Base-by-base conservation (phyloP, 1,140 invertebrate genomes). In the Pseudomyrmex cubaensis region DNA sequence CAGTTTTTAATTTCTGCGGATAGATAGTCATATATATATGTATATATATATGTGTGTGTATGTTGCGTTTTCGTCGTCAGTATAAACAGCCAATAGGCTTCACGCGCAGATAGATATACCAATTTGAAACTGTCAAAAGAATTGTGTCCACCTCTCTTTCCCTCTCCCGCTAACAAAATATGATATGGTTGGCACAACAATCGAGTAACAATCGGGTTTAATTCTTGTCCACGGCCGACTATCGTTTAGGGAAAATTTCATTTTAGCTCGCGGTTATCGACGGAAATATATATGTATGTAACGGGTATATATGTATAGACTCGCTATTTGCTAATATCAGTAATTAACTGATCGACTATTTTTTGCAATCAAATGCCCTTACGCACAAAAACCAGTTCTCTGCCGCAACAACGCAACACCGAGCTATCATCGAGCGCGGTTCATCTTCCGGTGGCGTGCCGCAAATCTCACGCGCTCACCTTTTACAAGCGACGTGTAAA, bases 371-470 rank as follows among this genome's bases (percentile, higher is more conserved):
- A 17, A 64, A 25, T 78, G 17, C 54, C 17, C 69, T 12, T 56
- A 25, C 35, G 59, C 64, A 25, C 0, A 15, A 13, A 66, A 73
- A 86, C 61, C 67, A 54, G 82, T 80, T 12, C 20, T 46, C 7
- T 22, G 57, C 46, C 17, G n/a, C 61, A 57, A 76, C 66, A 59
- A 35, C 35, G 35, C 35, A 35, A 35, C 35, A 35, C 35, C 35
- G 35, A 22, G 83, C 70, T 75, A 80, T 85, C 84, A 10, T 83
- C 77, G 77, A 74, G 57, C 80, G 44, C 5, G 52, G 74, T 72
- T 87, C 75, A 66, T 87, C 85, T 87, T 87, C 54, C 82, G 72
- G 69, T 73, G 69, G 66, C 85, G 82, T 46, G 73, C 59, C 67
- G 86, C 85, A 64, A 69, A 80, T 86, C 82, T 87, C 86, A 50